Conservation (phyloP, 2,888 invertebrate species). For the Callinectes sapidus region DNA sequence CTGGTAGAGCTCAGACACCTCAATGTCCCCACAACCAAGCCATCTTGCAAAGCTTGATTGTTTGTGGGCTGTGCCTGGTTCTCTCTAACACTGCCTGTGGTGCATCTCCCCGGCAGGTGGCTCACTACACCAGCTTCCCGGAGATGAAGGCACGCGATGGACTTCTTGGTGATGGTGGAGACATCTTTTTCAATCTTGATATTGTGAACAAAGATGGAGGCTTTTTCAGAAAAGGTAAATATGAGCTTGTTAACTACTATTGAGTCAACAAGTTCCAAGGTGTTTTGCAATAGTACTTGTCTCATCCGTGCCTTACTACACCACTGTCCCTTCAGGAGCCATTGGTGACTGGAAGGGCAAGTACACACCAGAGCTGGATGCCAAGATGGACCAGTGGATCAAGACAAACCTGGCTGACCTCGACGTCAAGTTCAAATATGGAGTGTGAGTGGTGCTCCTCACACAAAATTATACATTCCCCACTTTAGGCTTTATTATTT, state of each 20-base stretch:
- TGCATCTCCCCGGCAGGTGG: slow-evolving; percentile 45
- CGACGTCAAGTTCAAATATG: slow-evolving; percentile 47
- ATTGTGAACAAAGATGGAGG: slow-evolving; percentile 51
- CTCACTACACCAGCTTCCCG: slow-evolving; percentile 65
- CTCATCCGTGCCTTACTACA: not conserved
- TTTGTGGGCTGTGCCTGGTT: not conserved
- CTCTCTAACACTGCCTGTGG: not conserved
- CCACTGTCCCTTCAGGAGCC: slow-evolving; percentile 18
- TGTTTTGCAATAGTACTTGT: too few relatives aligned
- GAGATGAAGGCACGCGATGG: slow-evolving; percentile 63
- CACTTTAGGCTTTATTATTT: too few relatives aligned
- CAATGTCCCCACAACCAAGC: too few relatives aligned
- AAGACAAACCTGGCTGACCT: slow-evolving; percentile 45
- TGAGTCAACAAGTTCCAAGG: too few relatives aligned
- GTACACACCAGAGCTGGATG: slow-evolving; percentile 44
- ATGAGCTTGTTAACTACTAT: too few relatives aligned
- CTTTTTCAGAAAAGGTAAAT: slow-evolving; percentile 52
- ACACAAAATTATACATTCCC: not conserved
- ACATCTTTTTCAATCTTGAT: slow-evolving; percentile 39
- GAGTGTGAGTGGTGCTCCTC: not conserved
- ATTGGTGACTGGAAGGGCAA: slow-evolving; percentile 59
- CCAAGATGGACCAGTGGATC: slow-evolving; percentile 56
- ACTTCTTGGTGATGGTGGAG: not conserved
- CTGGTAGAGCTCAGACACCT: too few relatives aligned
- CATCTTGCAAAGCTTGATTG: too few relatives aligned